phyloP scores from a whole-genome alignment of 92 coral and sea anemone species.

The Palythoa grandiflora region DNA sequence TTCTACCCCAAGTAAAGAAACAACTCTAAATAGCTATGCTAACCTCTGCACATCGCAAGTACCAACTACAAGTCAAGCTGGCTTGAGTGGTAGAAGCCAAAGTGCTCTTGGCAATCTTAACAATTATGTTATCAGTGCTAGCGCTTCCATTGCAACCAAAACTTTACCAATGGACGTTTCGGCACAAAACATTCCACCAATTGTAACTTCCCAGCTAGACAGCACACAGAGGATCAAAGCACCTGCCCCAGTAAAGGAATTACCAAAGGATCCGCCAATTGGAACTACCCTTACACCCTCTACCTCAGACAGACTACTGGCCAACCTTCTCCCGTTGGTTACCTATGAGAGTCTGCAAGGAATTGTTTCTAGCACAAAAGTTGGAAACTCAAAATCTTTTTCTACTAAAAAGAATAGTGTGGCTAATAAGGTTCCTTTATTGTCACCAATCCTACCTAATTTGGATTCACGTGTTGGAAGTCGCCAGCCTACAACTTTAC shows the following conservation, averaged over 20 bases:
- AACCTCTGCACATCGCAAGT: neutral
- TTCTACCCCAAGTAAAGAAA: slow-evolving; percentile 4
- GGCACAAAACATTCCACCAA: neutral
- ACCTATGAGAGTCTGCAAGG: slow-evolving; percentile 37
- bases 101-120: slow-evolving; percentile 26
- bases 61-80: slow-evolving; percentile 9
- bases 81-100: neutral
- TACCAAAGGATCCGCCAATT: slow-evolving; percentile 16
- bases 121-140: slow-evolving; percentile 23
- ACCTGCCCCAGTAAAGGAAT: slow-evolving; percentile 18
- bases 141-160: slow-evolving; percentile 19
- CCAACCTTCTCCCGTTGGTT: slow-evolving; percentile 40
- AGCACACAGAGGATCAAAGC: slow-evolving; percentile 27
- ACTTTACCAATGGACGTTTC: neutral
- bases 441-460: slow-evolving; percentile 22
- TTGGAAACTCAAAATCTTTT: neutral
- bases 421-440: neutral
- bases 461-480: slow-evolving; percentile 17
- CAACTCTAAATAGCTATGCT: neutral
- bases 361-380: neutral
- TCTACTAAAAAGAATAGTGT: neutral
- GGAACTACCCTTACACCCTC: neutral
- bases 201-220: neutral
- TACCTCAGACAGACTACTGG: slow-evolving; percentile 26
- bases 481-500: neutral